Evolutionary conservation across 1,140 invertebrate species (phyloP), one percentile per base, ranked within the genome.

Genomic region (Achroia grisella): DNA sequence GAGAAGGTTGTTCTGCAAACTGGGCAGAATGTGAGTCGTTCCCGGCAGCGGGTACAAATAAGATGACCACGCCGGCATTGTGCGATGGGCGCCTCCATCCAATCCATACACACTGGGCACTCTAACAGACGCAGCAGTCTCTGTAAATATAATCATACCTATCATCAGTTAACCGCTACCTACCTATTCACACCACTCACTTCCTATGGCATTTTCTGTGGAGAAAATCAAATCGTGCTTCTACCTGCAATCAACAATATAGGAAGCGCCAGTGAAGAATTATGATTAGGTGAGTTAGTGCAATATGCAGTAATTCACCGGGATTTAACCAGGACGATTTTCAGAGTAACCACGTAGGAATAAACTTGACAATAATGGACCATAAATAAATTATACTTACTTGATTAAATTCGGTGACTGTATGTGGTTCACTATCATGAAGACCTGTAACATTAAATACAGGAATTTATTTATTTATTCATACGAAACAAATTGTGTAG

Each of bases 21-120:
- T 33, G 88, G 87, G 50, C 88, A 89, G 5, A 58, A 41, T 12
- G 67, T 49, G 4, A 88, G 71, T 1, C 84, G 80, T 34, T 63
- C 48, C 37, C 87, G 80, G 64, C 88, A 88, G 6, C 65, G 52
- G 5, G 52, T 60, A 62, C 87, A 89, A 32, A 88, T 68, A 4
- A 88, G 72, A 63, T 89, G 88, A 4, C 87, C 88, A 59, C 85
- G 87, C 44, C 81, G 73, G 68, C 88, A 89, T 70, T 89, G 88
- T 56, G 71, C 62, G 44, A 88, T 86, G 12, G 88, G 88, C 40
- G 88, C 86, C 51, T 87, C 73, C 77, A 88, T 88, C 52, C 81
- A 86, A 54, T 89, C 88, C 56, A 88, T 75, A 61, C 88, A 89
- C 49, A 89, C 88, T 1, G 88, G 88, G 52, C 88, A 89, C 63